phyloP scores from a whole-genome alignment of 2,888 invertebrate species.

The Endomychus coccineus region DNA sequence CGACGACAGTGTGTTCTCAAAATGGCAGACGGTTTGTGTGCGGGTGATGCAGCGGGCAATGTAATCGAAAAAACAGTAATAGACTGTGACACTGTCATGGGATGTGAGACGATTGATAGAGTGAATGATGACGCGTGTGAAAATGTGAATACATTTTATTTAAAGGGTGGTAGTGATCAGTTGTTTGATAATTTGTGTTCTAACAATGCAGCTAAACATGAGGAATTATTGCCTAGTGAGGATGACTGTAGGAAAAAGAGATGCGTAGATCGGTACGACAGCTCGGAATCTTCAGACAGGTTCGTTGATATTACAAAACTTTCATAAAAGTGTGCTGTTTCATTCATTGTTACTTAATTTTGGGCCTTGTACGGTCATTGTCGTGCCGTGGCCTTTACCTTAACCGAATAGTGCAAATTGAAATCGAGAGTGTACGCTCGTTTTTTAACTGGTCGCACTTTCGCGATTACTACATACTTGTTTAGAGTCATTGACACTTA shows the following conservation, averaged over 20 bases:
- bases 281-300: constrained; percentile 92
- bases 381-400: constrained; percentile 39
- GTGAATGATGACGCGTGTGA: constrained; percentile 50
- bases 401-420: constrained; percentile 37
- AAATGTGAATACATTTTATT: constrained; percentile 45
- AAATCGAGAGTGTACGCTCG: constrained; percentile 40
- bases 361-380: constrained; percentile 33
- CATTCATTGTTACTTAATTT: constrained; percentile 13
- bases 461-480: too few relatives aligned
- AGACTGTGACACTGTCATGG: constrained; percentile 45
- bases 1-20: constrained; percentile 58
- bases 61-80: constrained; percentile 51
- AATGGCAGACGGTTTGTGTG: constrained; percentile 75
- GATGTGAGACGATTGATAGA: constrained; percentile 41
- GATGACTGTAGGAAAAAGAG: constrained; percentile 70
- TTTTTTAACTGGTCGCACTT: too few relatives aligned
- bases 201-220: constrained; percentile 24
- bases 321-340: constrained; percentile 5
- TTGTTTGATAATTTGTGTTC: constrained; percentile 27
- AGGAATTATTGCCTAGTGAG: constrained; percentile 35
- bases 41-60: constrained; percentile 54
- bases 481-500: too few relatives aligned
- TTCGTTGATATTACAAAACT: constrained; percentile 36
- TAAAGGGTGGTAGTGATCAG: constrained; percentile 40
- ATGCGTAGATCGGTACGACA: constrained; percentile 87